Evolutionary conservation across 1,140 invertebrate genomes (phyloP).

Genomic region (Nilaparvata lugens): DNA sequence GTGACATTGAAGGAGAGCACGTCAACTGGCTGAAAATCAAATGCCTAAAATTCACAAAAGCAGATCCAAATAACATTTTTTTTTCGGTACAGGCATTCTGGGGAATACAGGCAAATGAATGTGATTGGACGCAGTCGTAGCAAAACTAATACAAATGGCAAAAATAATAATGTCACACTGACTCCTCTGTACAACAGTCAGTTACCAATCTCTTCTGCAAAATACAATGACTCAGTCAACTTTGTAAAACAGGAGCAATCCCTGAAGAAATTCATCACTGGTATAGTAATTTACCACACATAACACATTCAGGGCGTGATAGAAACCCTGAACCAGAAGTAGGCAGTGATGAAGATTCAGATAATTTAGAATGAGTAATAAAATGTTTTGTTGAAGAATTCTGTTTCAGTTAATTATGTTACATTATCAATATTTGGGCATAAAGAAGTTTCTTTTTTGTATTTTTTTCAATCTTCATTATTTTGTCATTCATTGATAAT

Average conservation of each 20-base stretch:
- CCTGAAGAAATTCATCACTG: not conserved
- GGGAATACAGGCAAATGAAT: not conserved
- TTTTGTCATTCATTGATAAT: too few relatives aligned
- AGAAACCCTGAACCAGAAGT: too few relatives aligned
- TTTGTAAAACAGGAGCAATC: not conserved
- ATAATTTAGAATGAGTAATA: too few relatives aligned
- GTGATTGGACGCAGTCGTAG: not conserved
- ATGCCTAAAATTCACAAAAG: not conserved
- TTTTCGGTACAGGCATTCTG: not conserved
- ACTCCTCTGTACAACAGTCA: not conserved
- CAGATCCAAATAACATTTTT: not conserved
- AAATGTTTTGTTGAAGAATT: too few relatives aligned
- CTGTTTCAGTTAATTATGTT: too few relatives aligned
- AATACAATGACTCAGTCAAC: not conserved
- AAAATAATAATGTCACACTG: not conserved
- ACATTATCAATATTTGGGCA: too few relatives aligned
- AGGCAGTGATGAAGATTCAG: too few relatives aligned
- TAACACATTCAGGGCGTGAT: too few relatives aligned
- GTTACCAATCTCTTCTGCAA: not conserved
- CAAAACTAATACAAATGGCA: not conserved
- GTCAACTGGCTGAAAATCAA: not conserved
- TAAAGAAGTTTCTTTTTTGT: too few relatives aligned
- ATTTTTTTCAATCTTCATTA: too few relatives aligned
- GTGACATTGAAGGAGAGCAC: constrained; percentile 23
- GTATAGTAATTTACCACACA: not conserved